These are phyloP conservation scores for Bellardia pandia DNA, from an alignment of 2,888 invertebrate species.

Conservation along the genomic window DNA sequence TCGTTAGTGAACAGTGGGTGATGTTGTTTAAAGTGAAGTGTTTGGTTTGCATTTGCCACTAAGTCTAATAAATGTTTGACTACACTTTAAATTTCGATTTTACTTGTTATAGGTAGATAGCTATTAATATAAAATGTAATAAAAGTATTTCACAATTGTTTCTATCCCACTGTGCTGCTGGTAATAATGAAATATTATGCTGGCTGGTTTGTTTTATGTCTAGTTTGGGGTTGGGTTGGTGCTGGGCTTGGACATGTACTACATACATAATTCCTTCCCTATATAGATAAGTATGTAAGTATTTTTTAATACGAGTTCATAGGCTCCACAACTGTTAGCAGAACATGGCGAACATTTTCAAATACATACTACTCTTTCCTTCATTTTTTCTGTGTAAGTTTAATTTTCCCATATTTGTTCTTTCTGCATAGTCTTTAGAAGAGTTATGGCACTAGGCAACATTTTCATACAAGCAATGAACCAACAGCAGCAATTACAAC, in stretches of 20 bases:
- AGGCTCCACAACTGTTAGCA: constrained; percentile 18
- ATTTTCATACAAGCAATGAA: constrained; percentile 28
- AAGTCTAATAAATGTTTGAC: too few relatives aligned
- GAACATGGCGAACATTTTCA: constrained; percentile 41
- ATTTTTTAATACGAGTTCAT: neutral
- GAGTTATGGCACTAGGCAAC: constrained; percentile 37
- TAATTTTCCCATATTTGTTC: constrained; percentile 21
- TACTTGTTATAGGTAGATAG: too few relatives aligned
- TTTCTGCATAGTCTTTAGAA: constrained; percentile 8
- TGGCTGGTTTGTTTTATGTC: neutral
- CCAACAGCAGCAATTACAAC: constrained; percentile 24
- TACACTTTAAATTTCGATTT: too few relatives aligned
- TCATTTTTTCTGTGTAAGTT: constrained; percentile 15
- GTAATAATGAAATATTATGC: constrained; percentile 8
- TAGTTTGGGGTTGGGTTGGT: neutral
- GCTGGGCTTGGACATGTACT: neutral
- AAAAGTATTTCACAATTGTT: neutral
- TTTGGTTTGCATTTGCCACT: neutral
- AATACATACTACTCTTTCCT: constrained; percentile 6
- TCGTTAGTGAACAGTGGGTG: neutral
- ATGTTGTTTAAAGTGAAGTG: neutral
- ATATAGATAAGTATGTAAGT: neutral
- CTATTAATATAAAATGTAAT: too few relatives aligned
- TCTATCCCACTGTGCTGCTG: neutral
- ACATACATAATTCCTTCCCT: neutral